These are phyloP conservation scores for Rhincodon typus DNA, from an alignment of 2,797 vertebrate genomes.

Conservation along the genomic window DNA sequence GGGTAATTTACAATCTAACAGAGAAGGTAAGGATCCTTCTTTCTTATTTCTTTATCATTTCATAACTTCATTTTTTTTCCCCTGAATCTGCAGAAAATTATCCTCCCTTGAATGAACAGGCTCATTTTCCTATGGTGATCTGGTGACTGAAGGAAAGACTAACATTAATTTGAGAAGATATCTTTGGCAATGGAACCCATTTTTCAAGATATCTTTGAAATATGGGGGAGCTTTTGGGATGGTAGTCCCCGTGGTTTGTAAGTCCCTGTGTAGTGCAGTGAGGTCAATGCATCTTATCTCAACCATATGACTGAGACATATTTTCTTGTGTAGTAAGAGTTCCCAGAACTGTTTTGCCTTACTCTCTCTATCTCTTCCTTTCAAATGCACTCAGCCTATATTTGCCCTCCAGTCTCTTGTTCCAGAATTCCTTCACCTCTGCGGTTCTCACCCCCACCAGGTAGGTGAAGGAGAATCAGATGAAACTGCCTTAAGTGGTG, in stretches of 20 bases:
- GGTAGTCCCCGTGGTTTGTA: background rate
- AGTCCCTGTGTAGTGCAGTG: background rate
- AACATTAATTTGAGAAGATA: background rate
- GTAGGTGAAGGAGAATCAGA: background rate
- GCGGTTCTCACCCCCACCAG: too few relatives aligned
- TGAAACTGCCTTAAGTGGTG: background rate
- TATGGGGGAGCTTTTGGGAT: background rate
- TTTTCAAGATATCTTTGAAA: background rate
- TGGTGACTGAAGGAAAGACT: background rate
- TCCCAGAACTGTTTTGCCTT: background rate
- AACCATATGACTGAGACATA: background rate
- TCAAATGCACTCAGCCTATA: background rate
- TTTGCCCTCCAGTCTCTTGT: background rate
- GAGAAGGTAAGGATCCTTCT: conserved; percentile 71
- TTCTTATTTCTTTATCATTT: background rate
- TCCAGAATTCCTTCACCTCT: background rate
- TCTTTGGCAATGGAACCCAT: background rate
- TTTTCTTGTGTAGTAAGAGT: background rate
- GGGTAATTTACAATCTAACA: conserved; percentile 93
- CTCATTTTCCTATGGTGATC: background rate
- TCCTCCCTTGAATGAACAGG: background rate
- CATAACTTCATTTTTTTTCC: background rate
- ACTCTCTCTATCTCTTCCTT: background rate
- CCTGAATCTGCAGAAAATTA: background rate
- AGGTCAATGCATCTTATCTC: background rate